Base-by-base conservation (phyloP, 2,113 vertebrate species). In the Sula dactylatra region DNA sequence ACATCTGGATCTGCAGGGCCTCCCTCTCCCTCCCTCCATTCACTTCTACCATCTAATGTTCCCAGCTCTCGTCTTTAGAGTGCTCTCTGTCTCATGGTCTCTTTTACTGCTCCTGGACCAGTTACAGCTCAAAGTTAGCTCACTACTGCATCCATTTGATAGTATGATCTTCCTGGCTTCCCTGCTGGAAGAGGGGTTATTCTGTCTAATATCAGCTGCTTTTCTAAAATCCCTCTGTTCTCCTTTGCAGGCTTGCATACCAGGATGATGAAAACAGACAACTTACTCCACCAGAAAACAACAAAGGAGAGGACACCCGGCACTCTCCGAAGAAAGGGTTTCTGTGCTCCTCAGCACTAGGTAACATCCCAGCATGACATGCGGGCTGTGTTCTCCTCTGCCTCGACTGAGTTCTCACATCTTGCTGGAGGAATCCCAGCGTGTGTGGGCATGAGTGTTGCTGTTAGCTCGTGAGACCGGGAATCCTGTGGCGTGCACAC, bases 191-290 rank as follows among this genome's bases (percentile, higher is more conserved):
- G 27, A 80, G 40, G 26, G 70, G 11, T 94, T 93, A n/a, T 65
- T 65, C 50, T 83, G 59, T 21, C 58, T 36, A 16, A 1, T 34
- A 65, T 15, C 71, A 67, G 12, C 34, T 78, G 38, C 55, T 91
- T 85, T 83, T 49, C 82, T 86, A 74, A 73, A 80, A 70, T 25
- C n/a, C 10, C 16, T 82, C 86, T 87, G 16, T 87, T 96, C 93
- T 98, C 79, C 78, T 82, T 97, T 97, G 65, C 94, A 99, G 99
- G 98, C 98, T 99, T 32, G 98, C 99, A 70, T 99, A 99, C 97
- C 98, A 99, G 56, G 99, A 99, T 80, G 99, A 99, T 47, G 98
- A 99, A 95, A 99, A 98, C 93, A 99, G 99, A 97, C 99, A 99
- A 95, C 87, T 99, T 80, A 98, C 99, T 80, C 99, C 98, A 32